Evolutionary conservation across 2,797 vertebrate genomes (phyloP).

Genomic region (Peromyscus nudipes): DNA sequence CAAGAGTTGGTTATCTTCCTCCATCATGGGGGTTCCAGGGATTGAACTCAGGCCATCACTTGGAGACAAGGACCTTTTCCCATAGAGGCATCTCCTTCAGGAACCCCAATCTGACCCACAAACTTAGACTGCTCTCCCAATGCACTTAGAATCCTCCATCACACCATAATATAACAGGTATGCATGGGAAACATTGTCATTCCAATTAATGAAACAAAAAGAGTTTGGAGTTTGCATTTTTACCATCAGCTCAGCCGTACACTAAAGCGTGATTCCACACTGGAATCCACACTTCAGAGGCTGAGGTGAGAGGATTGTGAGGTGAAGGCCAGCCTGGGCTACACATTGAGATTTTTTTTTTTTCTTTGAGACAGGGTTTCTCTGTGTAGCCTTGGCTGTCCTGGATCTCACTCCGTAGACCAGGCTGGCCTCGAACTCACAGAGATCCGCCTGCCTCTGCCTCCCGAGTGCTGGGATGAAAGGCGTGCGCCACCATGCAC

Average conservation of each 20-base stretch:
- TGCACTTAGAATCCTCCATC: background rate
- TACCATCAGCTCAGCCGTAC: background rate
- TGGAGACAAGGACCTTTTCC: too few species aligned
- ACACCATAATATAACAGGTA: background rate
- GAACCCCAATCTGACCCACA: background rate
- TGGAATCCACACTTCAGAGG: background rate
- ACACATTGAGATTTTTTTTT: background rate
- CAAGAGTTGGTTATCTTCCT: background rate
- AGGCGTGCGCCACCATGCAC: too few species aligned
- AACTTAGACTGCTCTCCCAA: background rate
- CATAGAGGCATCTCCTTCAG: background rate
- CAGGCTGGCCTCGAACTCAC: too few species aligned
- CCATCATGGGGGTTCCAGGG: background rate
- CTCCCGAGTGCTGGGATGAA: too few species aligned
- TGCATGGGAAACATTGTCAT: background rate
- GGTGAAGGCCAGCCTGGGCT: background rate
- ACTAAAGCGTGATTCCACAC: background rate
- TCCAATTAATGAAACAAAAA: background rate
- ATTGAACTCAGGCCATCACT: background rate
- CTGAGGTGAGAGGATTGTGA: background rate
- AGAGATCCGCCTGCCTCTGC: too few species aligned
- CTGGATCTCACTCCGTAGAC: too few species aligned
- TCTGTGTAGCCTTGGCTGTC: too few species aligned
- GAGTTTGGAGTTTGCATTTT: background rate
- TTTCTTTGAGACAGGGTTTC: background rate